Evolutionary conservation across 2,113 vertebrate genomes (phyloP).

Genomic region (Deroptyus accipitrinus): DNA sequence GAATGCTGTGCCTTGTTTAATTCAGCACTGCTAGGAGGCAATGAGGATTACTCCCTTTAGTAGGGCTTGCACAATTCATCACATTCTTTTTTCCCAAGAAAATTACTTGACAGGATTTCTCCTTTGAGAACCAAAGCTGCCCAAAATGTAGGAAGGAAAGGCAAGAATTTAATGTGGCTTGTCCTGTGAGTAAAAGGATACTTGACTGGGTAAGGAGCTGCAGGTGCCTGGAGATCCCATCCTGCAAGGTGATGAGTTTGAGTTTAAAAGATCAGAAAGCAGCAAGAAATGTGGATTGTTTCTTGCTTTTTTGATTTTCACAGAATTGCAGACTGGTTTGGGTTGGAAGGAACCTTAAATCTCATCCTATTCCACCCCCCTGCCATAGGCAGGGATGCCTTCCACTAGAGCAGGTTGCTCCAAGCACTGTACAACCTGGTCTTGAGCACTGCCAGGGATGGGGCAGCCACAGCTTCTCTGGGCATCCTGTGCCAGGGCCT

Average conservation of each 20-base stretch:
- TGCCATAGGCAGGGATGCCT: not conserved
- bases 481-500: not conserved
- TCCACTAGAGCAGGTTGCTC: not conserved
- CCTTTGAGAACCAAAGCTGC: not conserved
- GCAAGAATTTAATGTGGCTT: not conserved
- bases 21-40: not conserved
- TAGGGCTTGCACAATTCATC: not conserved
- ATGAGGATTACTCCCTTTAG: accelerated
- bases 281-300: not conserved
- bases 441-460: not conserved
- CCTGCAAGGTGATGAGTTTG: not conserved
- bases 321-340: accelerated
- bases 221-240: not conserved
- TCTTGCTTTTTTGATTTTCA: not conserved
- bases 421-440: not conserved
- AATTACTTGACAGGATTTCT: not conserved
- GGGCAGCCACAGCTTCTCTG: not conserved
- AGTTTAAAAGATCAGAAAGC: not conserved
- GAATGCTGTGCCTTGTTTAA: not conserved
- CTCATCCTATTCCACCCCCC: not conserved
- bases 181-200: not conserved
- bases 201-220: not conserved
- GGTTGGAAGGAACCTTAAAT: not conserved
- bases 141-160: not conserved
- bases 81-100: not conserved